phyloP scores from a whole-genome alignment of 2,888 invertebrate genomes.

The Tiphia femorata region DNA sequence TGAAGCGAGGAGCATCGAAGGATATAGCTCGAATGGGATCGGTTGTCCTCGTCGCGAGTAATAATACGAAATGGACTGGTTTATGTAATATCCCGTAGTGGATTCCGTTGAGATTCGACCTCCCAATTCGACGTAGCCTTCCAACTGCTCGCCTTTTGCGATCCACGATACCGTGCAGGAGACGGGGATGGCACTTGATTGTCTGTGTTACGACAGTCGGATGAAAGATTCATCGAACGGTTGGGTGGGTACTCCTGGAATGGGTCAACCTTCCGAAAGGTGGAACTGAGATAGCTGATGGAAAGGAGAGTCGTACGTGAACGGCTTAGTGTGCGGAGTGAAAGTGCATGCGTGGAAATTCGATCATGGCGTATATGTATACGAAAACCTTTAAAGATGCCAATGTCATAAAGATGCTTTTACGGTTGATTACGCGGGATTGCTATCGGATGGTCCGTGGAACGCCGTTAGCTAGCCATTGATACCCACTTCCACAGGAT shows the following conservation, averaged over 20 bases:
- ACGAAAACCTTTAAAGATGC: no score
- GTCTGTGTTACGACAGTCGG: slow-evolving; percentile 40
- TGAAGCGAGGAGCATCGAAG: slow-evolving; percentile 1
- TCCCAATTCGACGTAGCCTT: slow-evolving; percentile 27
- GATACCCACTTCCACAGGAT: no score
- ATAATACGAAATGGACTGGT: slow-evolving; percentile 48
- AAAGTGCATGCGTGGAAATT: no score
- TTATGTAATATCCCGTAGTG: slow-evolving; percentile 46
- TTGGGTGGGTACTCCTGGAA: slow-evolving; percentile 37
- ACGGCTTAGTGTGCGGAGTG: no score
- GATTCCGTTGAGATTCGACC: slow-evolving; percentile 34
- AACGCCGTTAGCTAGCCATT: no score
- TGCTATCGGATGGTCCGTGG: no score
- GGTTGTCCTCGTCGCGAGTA: slow-evolving; percentile 15
- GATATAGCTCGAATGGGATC: slow-evolving; percentile 18
- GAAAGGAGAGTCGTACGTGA: no score
- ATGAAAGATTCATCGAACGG: slow-evolving; percentile 55
- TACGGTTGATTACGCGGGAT: no score
- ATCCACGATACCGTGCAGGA: not conserved
- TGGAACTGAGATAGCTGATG: no score
- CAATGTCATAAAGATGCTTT: no score
- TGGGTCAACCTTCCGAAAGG: slow-evolving; percentile 28
- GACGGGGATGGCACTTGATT: slow-evolving; percentile 36
- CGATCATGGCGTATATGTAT: no score
- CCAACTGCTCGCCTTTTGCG: not conserved